Base-by-base conservation (phyloP, 2,888 invertebrate species). In the Sialis lutaria region DNA sequence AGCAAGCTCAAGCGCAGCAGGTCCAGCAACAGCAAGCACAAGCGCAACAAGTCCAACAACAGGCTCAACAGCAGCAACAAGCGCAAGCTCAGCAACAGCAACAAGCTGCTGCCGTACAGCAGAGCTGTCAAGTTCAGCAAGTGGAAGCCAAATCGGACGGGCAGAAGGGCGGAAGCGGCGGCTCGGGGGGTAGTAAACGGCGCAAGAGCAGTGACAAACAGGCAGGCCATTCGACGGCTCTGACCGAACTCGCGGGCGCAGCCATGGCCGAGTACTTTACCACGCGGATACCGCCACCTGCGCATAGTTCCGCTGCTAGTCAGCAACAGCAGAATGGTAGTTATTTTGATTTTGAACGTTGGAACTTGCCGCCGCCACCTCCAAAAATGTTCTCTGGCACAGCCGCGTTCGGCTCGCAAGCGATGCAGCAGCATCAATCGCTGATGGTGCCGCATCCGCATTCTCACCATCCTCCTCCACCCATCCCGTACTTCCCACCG, bases 271-370 rank as follows among this genome's bases (percentile, higher is more conserved):
- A 68, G 47, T 67, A 64, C 47, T 54, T 61, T 43, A 49, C 55
- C 12, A 13, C 33, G 56, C 70, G 82, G 58, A 75, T 81, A 54
- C 81, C 81, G 50, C 82, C 82, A 6, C 82, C 82, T 12, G 82
- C 82, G 5, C 45, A 70, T 74, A 5, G 65, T 60, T 55, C 60
- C 60, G 44, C 63, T 59, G 31, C 55, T 53, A 56, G 55, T 50
- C 58, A 56, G 41, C 58, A 58, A 48, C 74, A 73, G 55, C 77
- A 77, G 58, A 78, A 78, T 60, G 76, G 77, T 51, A 37, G 42
- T 37, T 86, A 83, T 59, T 83, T 82, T 56, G 86, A 87, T 62
- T 83, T 84, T 56, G 86, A 82, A 56, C 70, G 84, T 54, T 87
- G 86, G 86, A 85, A 83, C 62, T 67, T 83, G 47, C 79, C 82